Conservation (phyloP, 92 coral and sea anemone species). For the Epizoanthus rinbou region DNA sequence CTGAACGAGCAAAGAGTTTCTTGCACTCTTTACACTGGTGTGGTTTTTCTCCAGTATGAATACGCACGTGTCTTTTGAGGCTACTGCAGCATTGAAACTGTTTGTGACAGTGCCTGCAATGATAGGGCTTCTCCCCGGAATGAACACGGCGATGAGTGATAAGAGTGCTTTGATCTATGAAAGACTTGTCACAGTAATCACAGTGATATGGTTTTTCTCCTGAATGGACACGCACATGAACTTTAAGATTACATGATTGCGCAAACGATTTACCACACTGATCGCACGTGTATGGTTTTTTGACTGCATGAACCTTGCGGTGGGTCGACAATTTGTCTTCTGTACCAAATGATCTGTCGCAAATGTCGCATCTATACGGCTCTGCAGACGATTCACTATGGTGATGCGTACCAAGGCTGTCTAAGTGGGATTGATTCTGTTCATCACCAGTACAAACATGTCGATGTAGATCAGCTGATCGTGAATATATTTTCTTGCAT, state of each 20-base stretch:
- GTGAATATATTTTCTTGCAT: neutral
- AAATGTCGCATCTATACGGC: neutral
- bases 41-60: neutral
- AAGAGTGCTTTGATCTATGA: slow-evolving; percentile 13
- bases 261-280: slow-evolving; percentile 4
- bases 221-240: slow-evolving; percentile 6
- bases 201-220: neutral
- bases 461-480: neutral
- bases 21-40: neutral
- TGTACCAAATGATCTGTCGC: neutral
- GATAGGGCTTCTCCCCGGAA: neutral
- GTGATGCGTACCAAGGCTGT: neutral
- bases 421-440: neutral
- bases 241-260: neutral
- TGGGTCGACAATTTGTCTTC: neutral
- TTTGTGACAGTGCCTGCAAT: neutral
- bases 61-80: neutral
- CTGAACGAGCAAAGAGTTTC: neutral
- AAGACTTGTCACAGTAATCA: neutral
- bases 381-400: neutral
- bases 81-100: neutral
- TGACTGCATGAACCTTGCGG: neutral
- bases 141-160: slow-evolving; percentile 3
- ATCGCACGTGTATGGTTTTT: neutral
- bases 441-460: neutral